These are phyloP conservation scores for Phacellophora camtschatica DNA, from an alignment of 30 jellyfish, hydroid and myxozoan species.

Conservation along the genomic window DNA sequence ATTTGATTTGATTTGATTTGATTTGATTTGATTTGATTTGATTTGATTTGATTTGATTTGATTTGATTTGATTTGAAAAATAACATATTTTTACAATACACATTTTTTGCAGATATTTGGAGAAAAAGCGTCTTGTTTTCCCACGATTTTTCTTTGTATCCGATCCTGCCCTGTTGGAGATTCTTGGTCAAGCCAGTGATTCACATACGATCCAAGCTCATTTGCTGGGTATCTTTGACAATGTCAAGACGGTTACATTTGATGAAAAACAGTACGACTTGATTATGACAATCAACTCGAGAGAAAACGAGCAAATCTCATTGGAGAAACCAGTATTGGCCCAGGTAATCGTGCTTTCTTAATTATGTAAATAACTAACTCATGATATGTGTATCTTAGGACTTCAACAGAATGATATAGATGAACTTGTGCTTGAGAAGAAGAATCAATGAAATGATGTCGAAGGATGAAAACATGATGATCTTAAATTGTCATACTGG, in stretches of 20 bases:
- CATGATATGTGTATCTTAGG: too few species aligned
- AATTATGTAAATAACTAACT: neutral
- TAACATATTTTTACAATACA: neutral
- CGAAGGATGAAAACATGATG: too few species aligned
- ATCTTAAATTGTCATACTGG: too few species aligned
- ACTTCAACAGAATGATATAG: too few species aligned
- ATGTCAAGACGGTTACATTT: constrained; percentile 77
- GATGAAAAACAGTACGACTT: constrained; percentile 76
- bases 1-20: neutral
- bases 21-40: neutral
- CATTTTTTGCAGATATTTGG: constrained; percentile 66
- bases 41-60: neutral
- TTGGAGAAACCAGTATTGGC: constrained; percentile 79
- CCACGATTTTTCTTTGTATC: constrained; percentile 89
- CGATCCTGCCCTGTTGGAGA: constrained; percentile 93
- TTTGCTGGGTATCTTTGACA: constrained; percentile 83
- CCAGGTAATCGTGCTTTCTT: constrained; percentile 8
- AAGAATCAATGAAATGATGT: too few species aligned
- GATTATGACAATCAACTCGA: constrained; percentile 62
- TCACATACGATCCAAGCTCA: constrained; percentile 93
- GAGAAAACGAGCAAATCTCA: constrained; percentile 71
- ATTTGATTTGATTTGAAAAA: neutral
- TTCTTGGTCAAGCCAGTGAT: constrained; percentile 92
- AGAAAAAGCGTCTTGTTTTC: constrained; percentile 84
- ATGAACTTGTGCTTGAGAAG: too few species aligned